These are phyloP conservation scores for Eurosta solidaginis DNA, from an alignment of 1,140 invertebrate species.

Conservation along the genomic window DNA sequence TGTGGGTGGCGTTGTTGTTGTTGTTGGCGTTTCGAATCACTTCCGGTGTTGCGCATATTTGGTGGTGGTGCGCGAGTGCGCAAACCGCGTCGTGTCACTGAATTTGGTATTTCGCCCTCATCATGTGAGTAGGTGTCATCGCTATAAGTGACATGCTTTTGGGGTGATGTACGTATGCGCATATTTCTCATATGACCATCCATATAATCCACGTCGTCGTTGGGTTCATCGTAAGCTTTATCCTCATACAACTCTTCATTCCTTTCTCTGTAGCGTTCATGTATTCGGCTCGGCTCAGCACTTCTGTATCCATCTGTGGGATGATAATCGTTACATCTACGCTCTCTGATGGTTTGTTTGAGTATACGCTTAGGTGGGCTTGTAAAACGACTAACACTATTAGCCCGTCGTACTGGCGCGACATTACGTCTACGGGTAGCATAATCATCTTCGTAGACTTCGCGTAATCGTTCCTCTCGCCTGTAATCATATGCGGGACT, in stretches of 20 bases:
- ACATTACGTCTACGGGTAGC: not conserved
- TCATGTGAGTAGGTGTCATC: slow-evolving; percentile 35
- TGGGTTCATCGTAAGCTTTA: not conserved
- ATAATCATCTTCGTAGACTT: not conserved
- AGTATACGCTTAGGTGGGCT: not conserved
- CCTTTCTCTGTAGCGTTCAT: not conserved
- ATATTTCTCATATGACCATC: not conserved
- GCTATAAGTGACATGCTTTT: slow-evolving; percentile 54
- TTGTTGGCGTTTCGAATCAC: slow-evolving; percentile 39
- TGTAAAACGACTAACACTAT: not conserved
- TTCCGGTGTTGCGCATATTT: slow-evolving; percentile 56
- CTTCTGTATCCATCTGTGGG: not conserved
- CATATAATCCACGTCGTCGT: not conserved
- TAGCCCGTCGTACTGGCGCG: not conserved
- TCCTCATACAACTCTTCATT: not conserved
- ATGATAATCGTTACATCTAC: not conserved
- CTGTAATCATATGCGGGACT: not conserved
- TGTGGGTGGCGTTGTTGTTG: too few species aligned
- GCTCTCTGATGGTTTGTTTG: not conserved
- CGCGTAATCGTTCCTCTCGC: not conserved
- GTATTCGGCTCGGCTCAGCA: not conserved
- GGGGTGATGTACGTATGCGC: slow-evolving; percentile 41
- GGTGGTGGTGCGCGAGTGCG: not conserved
- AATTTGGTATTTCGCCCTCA: slow-evolving; percentile 17
- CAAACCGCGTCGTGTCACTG: not conserved